Evolutionary conservation across 2,113 vertebrate genomes (phyloP).

Genomic region (Scatophagus argus): DNA sequence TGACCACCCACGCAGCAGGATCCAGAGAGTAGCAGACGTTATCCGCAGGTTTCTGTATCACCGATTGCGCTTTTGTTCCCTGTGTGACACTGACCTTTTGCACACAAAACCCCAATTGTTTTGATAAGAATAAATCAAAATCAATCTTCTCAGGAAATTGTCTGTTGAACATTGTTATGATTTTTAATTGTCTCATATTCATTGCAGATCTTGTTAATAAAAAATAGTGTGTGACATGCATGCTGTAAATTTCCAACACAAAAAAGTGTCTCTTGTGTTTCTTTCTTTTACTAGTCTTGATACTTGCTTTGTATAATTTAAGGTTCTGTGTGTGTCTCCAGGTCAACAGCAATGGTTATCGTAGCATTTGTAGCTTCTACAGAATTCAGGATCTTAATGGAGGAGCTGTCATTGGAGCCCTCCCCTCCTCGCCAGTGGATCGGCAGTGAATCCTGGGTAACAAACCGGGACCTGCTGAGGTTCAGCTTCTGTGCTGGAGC

Average conservation of each 20-base stretch:
- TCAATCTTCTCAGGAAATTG: no score
- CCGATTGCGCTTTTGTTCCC: background rate
- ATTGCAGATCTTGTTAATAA: no score
- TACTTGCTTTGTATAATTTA: no score
- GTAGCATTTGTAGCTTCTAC: background rate
- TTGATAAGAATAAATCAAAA: rapidly evolving
- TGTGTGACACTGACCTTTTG: background rate
- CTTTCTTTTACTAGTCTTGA: no score
- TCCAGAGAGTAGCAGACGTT: no score
- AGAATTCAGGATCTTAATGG: background rate
- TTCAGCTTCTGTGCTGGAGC: slow-evolving; percentile 66
- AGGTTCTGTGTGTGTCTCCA: background rate
- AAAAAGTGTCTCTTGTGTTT: no score
- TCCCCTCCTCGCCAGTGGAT: slow-evolving; percentile 76
- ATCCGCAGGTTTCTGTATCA: no score
- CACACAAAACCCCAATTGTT: background rate
- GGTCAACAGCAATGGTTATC: background rate
- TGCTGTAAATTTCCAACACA: no score
- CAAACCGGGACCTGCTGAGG: slow-evolving; percentile 58
- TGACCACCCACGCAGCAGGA: no score
- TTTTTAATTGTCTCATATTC: no score
- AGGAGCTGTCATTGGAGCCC: background rate
- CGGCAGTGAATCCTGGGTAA: slow-evolving; percentile 80
- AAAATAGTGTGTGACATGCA: no score
- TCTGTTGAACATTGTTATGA: no score